phyloP scores from a whole-genome alignment of 2,888 invertebrate species.

The Strigamia transsilvanica region DNA sequence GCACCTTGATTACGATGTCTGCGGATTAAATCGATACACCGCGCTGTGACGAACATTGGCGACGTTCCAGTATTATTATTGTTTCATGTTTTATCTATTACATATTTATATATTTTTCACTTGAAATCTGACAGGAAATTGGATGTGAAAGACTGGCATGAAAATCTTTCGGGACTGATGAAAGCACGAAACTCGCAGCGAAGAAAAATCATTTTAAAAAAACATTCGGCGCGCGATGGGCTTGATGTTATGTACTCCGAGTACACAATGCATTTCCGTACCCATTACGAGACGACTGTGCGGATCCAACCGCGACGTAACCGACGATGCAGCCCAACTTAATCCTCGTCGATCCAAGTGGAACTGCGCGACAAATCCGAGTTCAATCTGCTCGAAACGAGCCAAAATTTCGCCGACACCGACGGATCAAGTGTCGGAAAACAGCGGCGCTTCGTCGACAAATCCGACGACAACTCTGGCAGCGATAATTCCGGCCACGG shows the following conservation, averaged over 20 bases:
- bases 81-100: background rate
- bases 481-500: conserved; percentile 2
- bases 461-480: background rate
- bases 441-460: background rate
- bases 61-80: background rate
- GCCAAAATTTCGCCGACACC: background rate
- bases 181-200: conserved; percentile 12
- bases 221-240: background rate
- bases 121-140: conserved; percentile 27
- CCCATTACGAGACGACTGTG: background rate
- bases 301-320: background rate
- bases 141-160: background rate
- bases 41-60: background rate
- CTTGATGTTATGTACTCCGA: background rate
- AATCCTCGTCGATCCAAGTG: background rate
- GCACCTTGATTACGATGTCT: too few species aligned
- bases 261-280: background rate
- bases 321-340: background rate
- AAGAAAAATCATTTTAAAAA: background rate
- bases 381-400: background rate
- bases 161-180: background rate
- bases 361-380: background rate
- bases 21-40: background rate
- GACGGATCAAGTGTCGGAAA: background rate
- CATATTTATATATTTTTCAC: background rate